Evolutionary conservation across 2,113 vertebrate genomes (phyloP), one percentile per base, ranked within the genome.

Genomic region (Centropristis striata): DNA sequence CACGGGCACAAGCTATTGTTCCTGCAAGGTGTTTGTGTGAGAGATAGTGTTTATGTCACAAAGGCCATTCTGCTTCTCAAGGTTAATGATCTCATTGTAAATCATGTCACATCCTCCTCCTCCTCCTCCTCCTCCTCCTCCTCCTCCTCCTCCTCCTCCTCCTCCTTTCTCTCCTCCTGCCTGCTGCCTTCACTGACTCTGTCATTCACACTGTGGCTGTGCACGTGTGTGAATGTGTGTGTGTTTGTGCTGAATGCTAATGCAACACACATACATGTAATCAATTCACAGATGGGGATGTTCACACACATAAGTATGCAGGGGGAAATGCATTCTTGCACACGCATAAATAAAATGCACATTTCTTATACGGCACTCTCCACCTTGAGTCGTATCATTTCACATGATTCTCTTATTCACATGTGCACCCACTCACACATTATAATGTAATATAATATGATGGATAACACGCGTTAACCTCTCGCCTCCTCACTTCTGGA

Each of bases 51-150:
- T 91, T 89, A 84, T 90, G 72, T 82, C 36, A 47, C 59, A 54
- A 74, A 61, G 78, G 82, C 90, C 65, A 54, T 78, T 85, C 80
- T 81, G 59, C 79, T 89, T 86, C 88, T 90, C 94, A 95, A 95
- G 94, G 94, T 94, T 95, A 95, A 95, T 94, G 93, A 95, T 92
- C 91, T 93, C 89, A 92, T 95, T 95, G 90, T 93, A 92, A 95
- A 94, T 87, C 94, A 90, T 84, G 87, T 91, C 95, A 92, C 93
- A 92, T 91, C 81, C 71, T 44, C 80, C 44, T 51, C 42, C 41
- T 28, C 51, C 27, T 61, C 47, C 16, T 20, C 50, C 14, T 18
- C 28, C 18, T 21, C 44, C 46, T 36, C 41, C 32, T 50, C n/a
- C n/a, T 91, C 81, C 71, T 44, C 80, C 44, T 51, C 42, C 41